Evolutionary conservation across 2,797 vertebrate genomes (phyloP).

Genomic region (Labroides dimidiatus): DNA sequence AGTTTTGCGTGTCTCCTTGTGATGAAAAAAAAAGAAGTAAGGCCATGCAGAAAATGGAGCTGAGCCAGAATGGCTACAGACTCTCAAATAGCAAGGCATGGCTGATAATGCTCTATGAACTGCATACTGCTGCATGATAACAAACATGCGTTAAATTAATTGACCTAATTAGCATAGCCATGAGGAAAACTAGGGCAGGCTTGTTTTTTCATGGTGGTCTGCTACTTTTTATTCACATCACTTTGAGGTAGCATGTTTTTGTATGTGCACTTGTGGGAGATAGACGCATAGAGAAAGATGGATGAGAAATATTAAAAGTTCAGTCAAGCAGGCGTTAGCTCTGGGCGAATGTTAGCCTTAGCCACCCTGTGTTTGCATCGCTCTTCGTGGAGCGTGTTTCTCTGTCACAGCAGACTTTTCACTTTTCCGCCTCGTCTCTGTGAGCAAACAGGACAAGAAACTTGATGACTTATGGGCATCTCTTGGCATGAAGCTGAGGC

Average conservation of each 20-base stretch:
- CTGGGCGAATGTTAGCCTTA: constrained; percentile 67
- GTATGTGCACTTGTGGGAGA: neutral
- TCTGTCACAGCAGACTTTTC: constrained; percentile 64
- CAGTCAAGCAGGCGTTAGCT: constrained; percentile 58
- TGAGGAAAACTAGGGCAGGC: constrained; percentile 40
- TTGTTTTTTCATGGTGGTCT: constrained; percentile 35
- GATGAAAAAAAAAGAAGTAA: constrained; percentile 51
- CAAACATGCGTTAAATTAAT: constrained; percentile 67
- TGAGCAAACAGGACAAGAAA: constrained; percentile 60
- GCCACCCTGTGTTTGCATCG: constrained; percentile 62
- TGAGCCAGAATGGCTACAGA: constrained; percentile 46
- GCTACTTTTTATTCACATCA: constrained; percentile 44
- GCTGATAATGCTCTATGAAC: constrained; percentile 54
- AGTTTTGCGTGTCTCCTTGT: constrained; percentile 54
- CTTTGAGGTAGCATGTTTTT: constrained; percentile 23
- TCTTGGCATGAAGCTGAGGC: constrained; percentile 35
- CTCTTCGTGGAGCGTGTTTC: constrained; percentile 51
- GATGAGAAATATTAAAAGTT: constrained; percentile 40
- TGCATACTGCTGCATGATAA: constrained; percentile 56
- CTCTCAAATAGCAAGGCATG: constrained; percentile 53
- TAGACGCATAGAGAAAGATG: constrained; percentile 2
- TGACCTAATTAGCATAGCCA: constrained; percentile 62
- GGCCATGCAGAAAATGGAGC: constrained; percentile 20
- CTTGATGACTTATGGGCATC: constrained; percentile 53
- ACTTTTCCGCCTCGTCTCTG: constrained; percentile 41